A percentile compares a stretch with the other conserved stretches of the same genome.
Evolutionary conservation across 2,888 invertebrate species (phyloP).

Genomic region (Pollenia labialis): DNA sequence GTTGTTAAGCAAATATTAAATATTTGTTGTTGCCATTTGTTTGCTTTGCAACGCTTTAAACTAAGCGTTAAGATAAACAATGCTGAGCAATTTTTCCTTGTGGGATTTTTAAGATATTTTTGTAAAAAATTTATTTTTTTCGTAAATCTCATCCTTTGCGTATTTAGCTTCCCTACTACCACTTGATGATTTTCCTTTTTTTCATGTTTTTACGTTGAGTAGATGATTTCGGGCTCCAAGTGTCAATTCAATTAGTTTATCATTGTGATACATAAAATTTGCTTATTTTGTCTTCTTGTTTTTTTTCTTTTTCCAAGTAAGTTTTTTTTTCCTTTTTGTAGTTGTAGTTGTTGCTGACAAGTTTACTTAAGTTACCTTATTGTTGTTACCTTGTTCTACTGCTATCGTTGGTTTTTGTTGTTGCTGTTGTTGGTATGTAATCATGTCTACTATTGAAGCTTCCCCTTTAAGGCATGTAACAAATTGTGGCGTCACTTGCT

Average conservation of each 20-base stretch:
- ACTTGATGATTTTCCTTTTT: not conserved
- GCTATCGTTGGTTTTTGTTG: constrained; percentile 40
- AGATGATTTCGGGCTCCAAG: constrained; percentile 78
- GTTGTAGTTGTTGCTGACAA: constrained; percentile 11
- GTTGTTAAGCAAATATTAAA: constrained; percentile 57
- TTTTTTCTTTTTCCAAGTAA: constrained; percentile 33
- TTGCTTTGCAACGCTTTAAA: constrained; percentile 48
- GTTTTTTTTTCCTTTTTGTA: constrained; percentile 4
- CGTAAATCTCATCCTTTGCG: constrained; percentile 20
- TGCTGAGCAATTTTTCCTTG: constrained; percentile 10
- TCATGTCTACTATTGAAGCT: constrained; percentile 75
- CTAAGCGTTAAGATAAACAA: constrained; percentile 56
- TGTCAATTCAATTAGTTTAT: constrained; percentile 82
- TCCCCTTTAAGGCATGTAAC: constrained; percentile 71
- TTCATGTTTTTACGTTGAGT: constrained; percentile 25
- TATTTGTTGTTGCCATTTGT: constrained; percentile 27
- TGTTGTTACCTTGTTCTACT: constrained; percentile 56
- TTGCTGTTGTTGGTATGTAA: constrained; percentile 67
- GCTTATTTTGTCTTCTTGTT: constrained; percentile 66
- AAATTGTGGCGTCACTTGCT: constrained; percentile 73
- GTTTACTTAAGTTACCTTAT: constrained; percentile 42
- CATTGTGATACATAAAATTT: constrained; percentile 73
- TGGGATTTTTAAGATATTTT: not conserved
- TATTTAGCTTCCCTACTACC: constrained; percentile 9
- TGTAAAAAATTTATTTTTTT: not conserved